These are phyloP conservation scores for Ceyx cyanopectus DNA, from an alignment of 2,113 vertebrate species.

Conservation along the genomic window DNA sequence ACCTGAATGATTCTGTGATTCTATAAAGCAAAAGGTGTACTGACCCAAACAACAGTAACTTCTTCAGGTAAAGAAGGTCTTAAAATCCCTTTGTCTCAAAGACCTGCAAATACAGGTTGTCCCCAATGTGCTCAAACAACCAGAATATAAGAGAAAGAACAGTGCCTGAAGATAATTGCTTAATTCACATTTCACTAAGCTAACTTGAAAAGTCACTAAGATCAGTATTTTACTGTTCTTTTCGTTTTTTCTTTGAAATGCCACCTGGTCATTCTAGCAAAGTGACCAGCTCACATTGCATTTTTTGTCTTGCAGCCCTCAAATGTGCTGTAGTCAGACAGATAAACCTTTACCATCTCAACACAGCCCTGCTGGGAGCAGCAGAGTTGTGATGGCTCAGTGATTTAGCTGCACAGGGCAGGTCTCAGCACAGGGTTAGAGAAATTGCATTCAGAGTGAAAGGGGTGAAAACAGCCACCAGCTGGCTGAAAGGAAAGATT, in stretches of 20 bases:
- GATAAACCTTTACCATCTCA: background rate
- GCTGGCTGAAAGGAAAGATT: background rate
- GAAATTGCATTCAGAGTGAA: background rate
- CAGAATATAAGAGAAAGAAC: background rate
- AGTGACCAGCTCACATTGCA: fast-evolving
- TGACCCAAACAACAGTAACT: background rate
- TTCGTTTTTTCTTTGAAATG: background rate
- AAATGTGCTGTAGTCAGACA: background rate
- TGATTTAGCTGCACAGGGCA: background rate
- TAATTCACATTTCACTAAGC: background rate
- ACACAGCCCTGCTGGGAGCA: background rate
- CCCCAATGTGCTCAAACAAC: background rate
- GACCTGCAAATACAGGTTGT: background rate
- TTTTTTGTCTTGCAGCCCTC: background rate
- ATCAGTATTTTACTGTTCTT: background rate
- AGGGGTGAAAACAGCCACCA: background rate
- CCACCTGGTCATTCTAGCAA: fast-evolving
- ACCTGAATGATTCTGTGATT: too few relatives aligned
- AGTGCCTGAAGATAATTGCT: background rate
- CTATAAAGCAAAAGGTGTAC: background rate
- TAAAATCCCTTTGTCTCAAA: background rate
- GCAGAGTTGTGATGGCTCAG: background rate
- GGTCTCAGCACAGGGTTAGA: background rate
- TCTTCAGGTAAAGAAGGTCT: background rate
- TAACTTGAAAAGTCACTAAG: background rate